These are phyloP conservation scores for Zonotrichia albicollis DNA, from an alignment of 2,797 vertebrate species.

Conservation along the genomic window DNA sequence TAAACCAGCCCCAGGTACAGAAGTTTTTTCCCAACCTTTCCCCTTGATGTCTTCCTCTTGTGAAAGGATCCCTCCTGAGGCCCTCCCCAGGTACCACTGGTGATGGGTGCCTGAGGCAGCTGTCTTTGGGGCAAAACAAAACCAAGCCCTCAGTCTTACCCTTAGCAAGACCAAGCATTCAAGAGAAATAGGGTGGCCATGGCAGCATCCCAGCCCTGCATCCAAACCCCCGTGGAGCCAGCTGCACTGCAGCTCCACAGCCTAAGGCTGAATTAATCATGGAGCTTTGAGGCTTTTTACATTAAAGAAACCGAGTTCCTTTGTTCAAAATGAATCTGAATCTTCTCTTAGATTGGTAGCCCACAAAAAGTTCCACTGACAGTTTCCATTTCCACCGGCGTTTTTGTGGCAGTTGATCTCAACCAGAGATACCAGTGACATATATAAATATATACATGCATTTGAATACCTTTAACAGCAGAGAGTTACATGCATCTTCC, in stretches of 20 bases:
- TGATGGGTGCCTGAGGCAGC: neutral
- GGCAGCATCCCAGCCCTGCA: neutral
- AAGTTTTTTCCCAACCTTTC: neutral
- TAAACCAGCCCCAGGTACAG: neutral
- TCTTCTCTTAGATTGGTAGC: neutral
- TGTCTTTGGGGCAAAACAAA: neutral
- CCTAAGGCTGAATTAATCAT: neutral
- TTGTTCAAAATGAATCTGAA: constrained; percentile 49
- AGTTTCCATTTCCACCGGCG: constrained; percentile 43
- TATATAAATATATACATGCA: neutral
- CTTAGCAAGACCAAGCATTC: neutral
- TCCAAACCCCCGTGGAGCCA: neutral
- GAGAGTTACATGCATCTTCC: neutral
- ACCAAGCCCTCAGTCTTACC: neutral
- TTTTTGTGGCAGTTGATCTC: neutral
- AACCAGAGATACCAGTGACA: neutral
- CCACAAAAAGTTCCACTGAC: constrained; percentile 17
- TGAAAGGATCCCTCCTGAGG: neutral
- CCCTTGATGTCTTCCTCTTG: neutral
- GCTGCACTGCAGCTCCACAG: neutral
- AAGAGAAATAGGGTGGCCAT: neutral
- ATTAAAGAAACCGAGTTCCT: neutral
- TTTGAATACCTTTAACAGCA: constrained; percentile 9
- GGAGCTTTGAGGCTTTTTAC: neutral
- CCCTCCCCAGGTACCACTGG: neutral